A percentile compares a stretch with the other conserved stretches of the same genome.
These are phyloP conservation scores for Eclectus roratus DNA, from an alignment of 2,113 vertebrate species.

Conservation along the genomic window DNA sequence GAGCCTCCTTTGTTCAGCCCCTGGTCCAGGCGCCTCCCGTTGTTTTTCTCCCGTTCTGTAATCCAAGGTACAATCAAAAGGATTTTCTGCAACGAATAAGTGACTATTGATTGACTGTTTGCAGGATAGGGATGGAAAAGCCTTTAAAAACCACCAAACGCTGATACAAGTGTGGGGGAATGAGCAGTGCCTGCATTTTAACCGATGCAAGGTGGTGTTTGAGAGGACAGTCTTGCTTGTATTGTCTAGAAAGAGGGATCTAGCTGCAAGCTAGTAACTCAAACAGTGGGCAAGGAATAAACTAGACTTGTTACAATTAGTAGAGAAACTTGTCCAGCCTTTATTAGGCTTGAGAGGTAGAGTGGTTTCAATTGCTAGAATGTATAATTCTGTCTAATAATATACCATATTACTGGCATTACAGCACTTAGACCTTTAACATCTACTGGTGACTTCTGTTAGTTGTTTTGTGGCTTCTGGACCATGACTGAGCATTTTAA, in stretches of 20 bases:
- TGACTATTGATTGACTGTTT: neutral
- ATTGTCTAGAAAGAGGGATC: neutral
- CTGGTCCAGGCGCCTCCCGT: accelerated
- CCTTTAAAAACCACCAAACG: neutral
- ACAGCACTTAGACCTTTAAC: neutral
- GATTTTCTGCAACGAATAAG: neutral
- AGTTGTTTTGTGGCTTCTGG: neutral
- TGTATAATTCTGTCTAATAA: neutral
- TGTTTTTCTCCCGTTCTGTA: neutral
- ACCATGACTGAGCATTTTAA: neutral
- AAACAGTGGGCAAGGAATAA: neutral
- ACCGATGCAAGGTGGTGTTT: neutral
- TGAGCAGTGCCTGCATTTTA: neutral
- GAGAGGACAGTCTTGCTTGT: neutral
- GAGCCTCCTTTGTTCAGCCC: neutral
- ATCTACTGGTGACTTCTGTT: neutral
- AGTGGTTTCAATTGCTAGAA: neutral
- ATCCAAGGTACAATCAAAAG: neutral
- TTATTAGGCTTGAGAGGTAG: neutral
- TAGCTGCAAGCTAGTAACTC: neutral
- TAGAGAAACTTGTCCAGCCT: neutral
- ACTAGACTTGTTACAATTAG: neutral
- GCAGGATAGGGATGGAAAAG: neutral
- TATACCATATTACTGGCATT: neutral
- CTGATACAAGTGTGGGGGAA: neutral